Conservation (phyloP, 2,797 vertebrate genomes). For the Rallus crepitans region DNA sequence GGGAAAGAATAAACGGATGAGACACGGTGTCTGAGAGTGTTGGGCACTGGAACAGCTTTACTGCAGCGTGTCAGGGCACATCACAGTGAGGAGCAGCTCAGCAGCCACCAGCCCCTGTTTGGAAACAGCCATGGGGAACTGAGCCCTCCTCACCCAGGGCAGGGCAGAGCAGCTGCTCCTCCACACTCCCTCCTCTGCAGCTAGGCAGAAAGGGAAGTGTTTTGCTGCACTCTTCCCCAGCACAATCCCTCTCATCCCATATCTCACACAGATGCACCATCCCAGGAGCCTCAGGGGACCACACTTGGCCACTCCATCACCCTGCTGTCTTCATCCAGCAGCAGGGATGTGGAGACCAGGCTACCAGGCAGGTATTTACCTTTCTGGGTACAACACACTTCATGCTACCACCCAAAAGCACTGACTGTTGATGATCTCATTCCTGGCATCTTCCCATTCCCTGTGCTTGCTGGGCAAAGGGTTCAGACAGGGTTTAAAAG, state of each 20-base stretch:
- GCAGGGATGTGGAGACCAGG: background rate
- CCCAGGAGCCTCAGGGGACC: background rate
- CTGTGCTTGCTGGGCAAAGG: background rate
- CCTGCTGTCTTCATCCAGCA: background rate
- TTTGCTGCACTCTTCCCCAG: accelerated
- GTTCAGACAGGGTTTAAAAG: background rate
- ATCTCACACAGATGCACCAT: background rate
- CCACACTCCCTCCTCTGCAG: accelerated
- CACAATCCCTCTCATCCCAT: background rate
- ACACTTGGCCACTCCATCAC: background rate
- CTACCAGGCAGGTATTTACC: background rate
- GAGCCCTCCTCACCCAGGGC: background rate
- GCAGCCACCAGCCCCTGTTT: accelerated
- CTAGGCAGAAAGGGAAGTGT: background rate
- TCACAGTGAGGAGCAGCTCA: background rate
- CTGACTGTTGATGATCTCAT: background rate
- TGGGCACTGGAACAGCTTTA: background rate
- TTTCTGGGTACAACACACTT: background rate
- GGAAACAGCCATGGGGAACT: background rate
- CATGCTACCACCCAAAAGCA: background rate
- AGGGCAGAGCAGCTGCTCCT: background rate
- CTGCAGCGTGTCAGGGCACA: background rate
- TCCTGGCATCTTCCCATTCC: background rate
- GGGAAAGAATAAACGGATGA: accelerated
- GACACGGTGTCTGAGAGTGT: accelerated